Base-by-base conservation (phyloP, 2,888 invertebrate species). In the Frankliniella fusca region DNA sequence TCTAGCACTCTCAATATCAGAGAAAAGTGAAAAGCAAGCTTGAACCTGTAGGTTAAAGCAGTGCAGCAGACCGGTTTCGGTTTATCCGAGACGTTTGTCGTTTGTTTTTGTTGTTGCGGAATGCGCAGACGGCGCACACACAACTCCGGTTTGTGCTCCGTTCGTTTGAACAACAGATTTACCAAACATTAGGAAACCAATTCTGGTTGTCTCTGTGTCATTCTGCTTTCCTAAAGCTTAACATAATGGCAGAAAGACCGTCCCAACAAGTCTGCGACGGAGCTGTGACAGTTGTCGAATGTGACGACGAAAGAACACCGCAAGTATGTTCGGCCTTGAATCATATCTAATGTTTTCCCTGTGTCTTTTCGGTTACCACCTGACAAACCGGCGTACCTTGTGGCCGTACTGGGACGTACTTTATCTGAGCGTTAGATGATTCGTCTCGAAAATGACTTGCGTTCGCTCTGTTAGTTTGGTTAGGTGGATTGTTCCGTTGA, bases 221-320 rank as follows among this genome's bases (percentile, higher is more conserved):
- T 5, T 5, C 38, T 38, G 38, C 18, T 61, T 11, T 10, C 61
- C 1, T 10, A 18, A 20, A 20, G 15, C 11, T 11, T 18, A 61
- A 61, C 61, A 76, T 23, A 76, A 76, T 76, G 70, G 70, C 70
- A 10, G 70, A 76, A 12, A 76, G 70, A 76, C 70, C 70, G 12
- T 10, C 70, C 0, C 70, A 76, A 11, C 70, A 9, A 12, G 70
- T 27, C 23, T 76, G 70, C 70, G 70, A 76, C 70, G 70, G 70
- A 27, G 70, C 70, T 11, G 70, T 76, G 70, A 76, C 70, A 76
- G 70, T 76, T 27, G 70, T 76, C 70, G 70, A 76, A 76, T 27
- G 70, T 27, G 70, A 27, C 27, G 70, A 76, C 23, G 70, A 76
- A 27, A n/a, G 70, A 76, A 76, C 70, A 27, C 27, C 70, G 11